phyloP scores from a whole-genome alignment of 2,113 vertebrate genomes.

The crab-eating macaque (Macaca fascicularis) region DNA sequence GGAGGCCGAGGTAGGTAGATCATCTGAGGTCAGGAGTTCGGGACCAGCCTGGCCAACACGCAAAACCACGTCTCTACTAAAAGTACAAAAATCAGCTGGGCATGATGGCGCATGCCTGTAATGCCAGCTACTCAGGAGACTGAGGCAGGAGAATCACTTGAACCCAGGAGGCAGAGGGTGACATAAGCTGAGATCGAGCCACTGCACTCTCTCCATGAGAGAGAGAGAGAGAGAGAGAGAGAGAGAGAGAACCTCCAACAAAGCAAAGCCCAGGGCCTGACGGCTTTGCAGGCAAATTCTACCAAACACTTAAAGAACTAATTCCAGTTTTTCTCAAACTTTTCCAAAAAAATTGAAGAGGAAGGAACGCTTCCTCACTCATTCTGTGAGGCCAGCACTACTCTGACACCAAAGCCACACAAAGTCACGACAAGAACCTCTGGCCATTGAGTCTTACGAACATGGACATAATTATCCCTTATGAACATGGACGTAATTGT shows the following conservation, averaged over 20 bases:
- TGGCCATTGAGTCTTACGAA: fast-evolving
- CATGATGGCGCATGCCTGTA: not conserved
- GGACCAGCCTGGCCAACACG: not conserved
- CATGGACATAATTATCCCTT: too few relatives aligned
- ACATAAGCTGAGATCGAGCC: too few relatives aligned
- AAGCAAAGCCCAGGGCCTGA: not conserved
- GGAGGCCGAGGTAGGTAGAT: not conserved
- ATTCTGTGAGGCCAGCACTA: not conserved
- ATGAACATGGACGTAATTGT: not conserved
- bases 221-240: too few relatives aligned
- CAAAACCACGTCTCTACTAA: not conserved
- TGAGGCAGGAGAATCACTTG: not conserved
- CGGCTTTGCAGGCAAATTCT: not conserved
- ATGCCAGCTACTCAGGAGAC: not conserved
- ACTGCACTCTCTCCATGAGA: not conserved
- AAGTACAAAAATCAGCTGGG: not conserved
- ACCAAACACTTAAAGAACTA: not conserved
- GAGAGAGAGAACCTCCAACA: too few relatives aligned
- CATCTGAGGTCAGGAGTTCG: not conserved
- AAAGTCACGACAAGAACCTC: not conserved
- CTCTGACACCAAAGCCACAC: not conserved
- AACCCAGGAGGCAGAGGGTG: not conserved
- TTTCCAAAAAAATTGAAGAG: not conserved
- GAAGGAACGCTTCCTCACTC: not conserved
- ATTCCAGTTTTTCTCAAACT: not conserved